A percentile compares a stretch with the other conserved stretches of the same genome.
Evolutionary conservation across 2,888 invertebrate species (phyloP).

Genomic region (Tinea trinotella): DNA sequence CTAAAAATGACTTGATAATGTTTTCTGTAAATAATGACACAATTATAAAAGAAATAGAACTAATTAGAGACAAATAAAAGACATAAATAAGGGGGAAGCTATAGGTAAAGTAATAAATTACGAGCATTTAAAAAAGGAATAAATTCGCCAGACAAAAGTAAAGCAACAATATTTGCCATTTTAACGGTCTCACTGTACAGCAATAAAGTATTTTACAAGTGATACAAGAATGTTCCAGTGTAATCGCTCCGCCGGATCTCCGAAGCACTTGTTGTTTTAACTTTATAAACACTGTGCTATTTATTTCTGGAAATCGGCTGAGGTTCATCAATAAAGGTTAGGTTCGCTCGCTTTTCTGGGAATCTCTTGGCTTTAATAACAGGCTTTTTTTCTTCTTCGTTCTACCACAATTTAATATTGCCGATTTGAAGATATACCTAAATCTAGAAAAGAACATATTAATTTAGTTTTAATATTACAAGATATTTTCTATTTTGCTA

Average conservation of each 20-base stretch:
- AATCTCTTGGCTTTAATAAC: neutral
- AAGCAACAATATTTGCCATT: neutral
- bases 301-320: constrained; percentile 67
- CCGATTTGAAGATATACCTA: too few species aligned
- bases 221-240: constrained; percentile 58
- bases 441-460: too few species aligned
- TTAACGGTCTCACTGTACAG: constrained; percentile 25
- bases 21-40: too few species aligned
- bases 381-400: neutral
- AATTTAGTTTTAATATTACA: too few species aligned
- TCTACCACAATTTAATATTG: too few species aligned
- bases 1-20: too few species aligned
- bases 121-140: too few species aligned
- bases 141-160: neutral
- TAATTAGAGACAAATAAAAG: too few species aligned
- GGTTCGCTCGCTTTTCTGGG: constrained; percentile 25
- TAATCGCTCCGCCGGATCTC: constrained; percentile 58
- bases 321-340: constrained; percentile 45
- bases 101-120: too few species aligned
- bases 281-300: constrained; percentile 70
- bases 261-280: constrained; percentile 41
- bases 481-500: too few species aligned
- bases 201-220: constrained; percentile 72
- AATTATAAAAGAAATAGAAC: too few species aligned
- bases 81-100: too few species aligned